Percentiles rank a stretch among this genome's conserved stretches.
These are phyloP conservation scores for Clamator glandarius DNA, from an alignment of 2,797 vertebrate genomes.

Conservation along the genomic window DNA sequence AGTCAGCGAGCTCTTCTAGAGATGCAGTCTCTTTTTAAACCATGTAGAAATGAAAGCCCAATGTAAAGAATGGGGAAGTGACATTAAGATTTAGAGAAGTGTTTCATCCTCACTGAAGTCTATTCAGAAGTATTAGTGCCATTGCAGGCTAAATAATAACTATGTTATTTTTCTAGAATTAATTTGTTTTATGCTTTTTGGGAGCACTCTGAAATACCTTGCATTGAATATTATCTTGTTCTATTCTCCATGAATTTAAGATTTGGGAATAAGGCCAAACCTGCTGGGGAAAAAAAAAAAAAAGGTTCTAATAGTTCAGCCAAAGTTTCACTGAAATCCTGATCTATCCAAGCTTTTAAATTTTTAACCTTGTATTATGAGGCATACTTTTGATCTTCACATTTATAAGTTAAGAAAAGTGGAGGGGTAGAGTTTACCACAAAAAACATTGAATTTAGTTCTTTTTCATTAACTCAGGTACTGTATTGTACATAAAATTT, in stretches of 20 bases:
- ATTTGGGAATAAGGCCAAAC: neutral
- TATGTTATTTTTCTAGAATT: neutral
- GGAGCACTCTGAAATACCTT: neutral
- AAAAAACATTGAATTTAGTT: neutral
- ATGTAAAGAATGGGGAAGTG: neutral
- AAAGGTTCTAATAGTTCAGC: neutral
- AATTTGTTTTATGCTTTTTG: neutral
- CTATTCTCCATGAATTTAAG: neutral
- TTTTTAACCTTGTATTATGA: conserved; percentile 5
- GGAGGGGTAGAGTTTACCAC: neutral
- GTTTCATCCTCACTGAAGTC: neutral
- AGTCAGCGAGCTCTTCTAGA: neutral
- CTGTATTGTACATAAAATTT: neutral
- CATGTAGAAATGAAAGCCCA: neutral
- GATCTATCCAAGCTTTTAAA: neutral
- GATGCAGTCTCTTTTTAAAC: neutral
- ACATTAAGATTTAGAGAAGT: neutral
- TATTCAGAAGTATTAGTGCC: neutral
- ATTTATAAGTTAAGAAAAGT: neutral
- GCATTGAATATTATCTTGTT: neutral
- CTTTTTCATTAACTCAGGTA: conserved; percentile 20
- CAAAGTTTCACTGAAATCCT: neutral
- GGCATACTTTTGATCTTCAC: neutral
- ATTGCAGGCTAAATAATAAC: neutral
- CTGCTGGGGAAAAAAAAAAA: neutral